Evolutionary conservation across 2,888 invertebrate genomes (phyloP).

Genomic region (Panopea generosa): DNA sequence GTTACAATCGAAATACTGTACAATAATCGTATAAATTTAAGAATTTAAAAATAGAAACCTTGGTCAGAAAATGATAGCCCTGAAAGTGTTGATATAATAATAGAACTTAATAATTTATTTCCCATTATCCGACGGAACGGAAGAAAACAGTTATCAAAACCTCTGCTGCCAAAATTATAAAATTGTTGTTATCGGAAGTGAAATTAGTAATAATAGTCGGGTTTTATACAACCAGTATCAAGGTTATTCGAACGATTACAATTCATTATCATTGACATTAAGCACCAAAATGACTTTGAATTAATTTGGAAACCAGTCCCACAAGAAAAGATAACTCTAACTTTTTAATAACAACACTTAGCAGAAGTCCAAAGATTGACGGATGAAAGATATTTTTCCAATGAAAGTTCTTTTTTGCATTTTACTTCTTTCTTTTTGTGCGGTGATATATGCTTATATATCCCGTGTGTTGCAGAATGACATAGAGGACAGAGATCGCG

Average conservation of each 20-base stretch:
- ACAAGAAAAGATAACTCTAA: constrained; percentile 21
- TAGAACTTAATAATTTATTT: constrained; percentile 22
- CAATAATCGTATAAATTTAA: too few relatives aligned
- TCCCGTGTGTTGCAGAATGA: constrained; percentile 43
- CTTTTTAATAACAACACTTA: too few relatives aligned
- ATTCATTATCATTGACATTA: too few relatives aligned
- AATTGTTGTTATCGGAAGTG: too few relatives aligned
- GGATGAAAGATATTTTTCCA: not conserved
- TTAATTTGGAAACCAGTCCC: constrained; percentile 2
- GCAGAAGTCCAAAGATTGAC: constrained; percentile 18
- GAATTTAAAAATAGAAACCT: constrained; percentile 24
- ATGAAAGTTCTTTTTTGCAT: constrained; percentile 47
- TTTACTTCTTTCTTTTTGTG: constrained; percentile 29
- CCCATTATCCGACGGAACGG: too few relatives aligned
- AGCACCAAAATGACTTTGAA: too few relatives aligned
- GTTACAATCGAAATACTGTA: too few relatives aligned
- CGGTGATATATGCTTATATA: constrained; percentile 34
- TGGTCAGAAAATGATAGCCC: constrained; percentile 38
- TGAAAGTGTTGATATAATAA: constrained; percentile 26
- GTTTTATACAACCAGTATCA: too few relatives aligned
- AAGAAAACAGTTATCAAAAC: too few relatives aligned
- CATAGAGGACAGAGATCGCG: constrained; percentile 23
- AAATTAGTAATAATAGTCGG: too few relatives aligned
- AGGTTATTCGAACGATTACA: too few relatives aligned
- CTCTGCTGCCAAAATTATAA: not conserved